phyloP scores from a whole-genome alignment of 2,888 invertebrate genomes.

The Drosophila algonquin region DNA sequence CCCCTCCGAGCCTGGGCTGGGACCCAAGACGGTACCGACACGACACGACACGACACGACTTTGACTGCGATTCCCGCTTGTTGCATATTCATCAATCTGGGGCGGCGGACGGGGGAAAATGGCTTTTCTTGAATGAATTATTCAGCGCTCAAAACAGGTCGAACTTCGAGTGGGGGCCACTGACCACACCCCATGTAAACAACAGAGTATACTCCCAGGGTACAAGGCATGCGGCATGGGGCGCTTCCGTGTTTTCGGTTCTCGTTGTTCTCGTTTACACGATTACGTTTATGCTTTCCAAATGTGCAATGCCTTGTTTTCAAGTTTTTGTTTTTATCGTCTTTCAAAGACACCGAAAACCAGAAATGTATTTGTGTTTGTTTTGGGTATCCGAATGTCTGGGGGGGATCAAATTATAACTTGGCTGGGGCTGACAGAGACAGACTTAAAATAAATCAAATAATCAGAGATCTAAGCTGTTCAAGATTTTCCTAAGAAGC shows the following conservation, averaged over 20 bases:
- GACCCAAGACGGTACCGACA: background rate
- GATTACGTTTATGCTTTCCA: conserved; percentile 46
- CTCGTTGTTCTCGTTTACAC: conserved; percentile 33
- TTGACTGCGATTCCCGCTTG: background rate
- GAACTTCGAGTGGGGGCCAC: conserved; percentile 59
- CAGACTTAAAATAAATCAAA: too few species aligned
- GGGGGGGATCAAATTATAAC: too few species aligned
- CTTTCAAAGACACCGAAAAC: conserved; percentile 63
- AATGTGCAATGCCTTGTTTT: conserved; percentile 39
- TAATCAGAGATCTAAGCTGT: too few species aligned
- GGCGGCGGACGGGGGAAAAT: conserved; percentile 58
- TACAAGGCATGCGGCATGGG: conserved; percentile 23
- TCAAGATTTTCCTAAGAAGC: too few species aligned
- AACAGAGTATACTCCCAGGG: too few species aligned
- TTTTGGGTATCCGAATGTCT: background rate
- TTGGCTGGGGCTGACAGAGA: too few species aligned
- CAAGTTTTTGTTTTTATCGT: conserved; percentile 26
- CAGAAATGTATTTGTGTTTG: conserved; percentile 20
- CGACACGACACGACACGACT: conserved; percentile 33
- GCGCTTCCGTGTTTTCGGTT: conserved; percentile 30
- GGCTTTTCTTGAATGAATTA: conserved; percentile 75
- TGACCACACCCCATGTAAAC: conserved; percentile 63
- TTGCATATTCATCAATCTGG: conserved; percentile 70
- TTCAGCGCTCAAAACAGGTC: conserved; percentile 51
- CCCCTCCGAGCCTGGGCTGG: background rate